Conservation (phyloP, 1,140 invertebrate genomes). For the Drosophila parvula region DNA sequence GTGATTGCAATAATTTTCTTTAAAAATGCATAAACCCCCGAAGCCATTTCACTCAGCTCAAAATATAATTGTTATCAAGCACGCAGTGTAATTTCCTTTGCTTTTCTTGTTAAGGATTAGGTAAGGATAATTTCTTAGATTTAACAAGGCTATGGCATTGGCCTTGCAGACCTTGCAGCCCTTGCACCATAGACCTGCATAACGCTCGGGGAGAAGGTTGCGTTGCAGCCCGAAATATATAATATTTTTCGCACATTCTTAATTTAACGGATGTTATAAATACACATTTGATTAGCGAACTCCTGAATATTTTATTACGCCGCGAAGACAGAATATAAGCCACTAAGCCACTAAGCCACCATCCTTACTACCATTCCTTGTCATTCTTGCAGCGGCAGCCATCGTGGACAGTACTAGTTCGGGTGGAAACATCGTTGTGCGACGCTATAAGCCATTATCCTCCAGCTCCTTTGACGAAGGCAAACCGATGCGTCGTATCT, state of each 20-base stretch:
- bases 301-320: slow-evolving; percentile 20
- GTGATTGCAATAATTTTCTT: not conserved
- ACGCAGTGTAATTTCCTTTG: not conserved
- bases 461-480: slow-evolving; percentile 88
- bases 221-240: not conserved
- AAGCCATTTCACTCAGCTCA: not conserved
- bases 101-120: not conserved
- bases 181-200: not conserved
- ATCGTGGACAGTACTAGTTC: slow-evolving; percentile 40
- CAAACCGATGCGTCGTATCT: slow-evolving; percentile 92
- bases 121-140: not conserved
- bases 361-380: not conserved
- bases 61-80: slow-evolving; percentile 5
- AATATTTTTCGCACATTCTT: slow-evolving; percentile 20
- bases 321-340: not conserved
- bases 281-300: slow-evolving; percentile 12
- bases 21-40: not conserved
- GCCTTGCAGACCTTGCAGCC: too few relatives aligned
- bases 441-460: slow-evolving; percentile 71
- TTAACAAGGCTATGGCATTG: too few relatives aligned
- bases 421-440: slow-evolving; percentile 50
- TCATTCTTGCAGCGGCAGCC: slow-evolving; percentile 43
- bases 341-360: not conserved
- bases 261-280: slow-evolving; percentile 11
- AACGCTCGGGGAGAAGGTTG: not conserved